phyloP scores from a whole-genome alignment of 1,140 invertebrate genomes.

The Drosophila azteca region DNA sequence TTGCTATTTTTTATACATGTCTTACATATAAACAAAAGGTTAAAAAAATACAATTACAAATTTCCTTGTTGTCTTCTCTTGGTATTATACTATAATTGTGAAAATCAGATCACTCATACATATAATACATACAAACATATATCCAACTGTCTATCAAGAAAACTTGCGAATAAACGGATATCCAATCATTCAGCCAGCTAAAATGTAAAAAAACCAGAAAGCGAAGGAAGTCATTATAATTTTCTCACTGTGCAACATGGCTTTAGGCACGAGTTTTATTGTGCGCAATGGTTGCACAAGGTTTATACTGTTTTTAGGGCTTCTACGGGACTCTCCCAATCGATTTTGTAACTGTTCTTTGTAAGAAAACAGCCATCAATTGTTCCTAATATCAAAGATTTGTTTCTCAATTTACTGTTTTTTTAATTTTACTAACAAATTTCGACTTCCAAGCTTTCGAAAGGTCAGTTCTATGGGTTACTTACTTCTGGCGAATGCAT shows the following conservation, averaged over 20 bases:
- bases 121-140: slow-evolving; percentile 41
- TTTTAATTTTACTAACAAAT: neutral
- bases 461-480: neutral
- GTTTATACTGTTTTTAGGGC: neutral
- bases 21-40: slow-evolving; percentile 60
- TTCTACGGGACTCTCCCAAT: too few species aligned
- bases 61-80: slow-evolving; percentile 55
- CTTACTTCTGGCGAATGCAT: slow-evolving; percentile 24
- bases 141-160: slow-evolving; percentile 33
- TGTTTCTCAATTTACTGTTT: slow-evolving; percentile 11
- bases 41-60: slow-evolving; percentile 54
- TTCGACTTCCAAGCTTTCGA: slow-evolving; percentile 11
- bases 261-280: slow-evolving; percentile 56
- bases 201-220: neutral
- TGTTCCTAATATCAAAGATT: slow-evolving; percentile 44
- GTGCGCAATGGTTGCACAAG: slow-evolving; percentile 38
- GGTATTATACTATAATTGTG: slow-evolving; percentile 50
- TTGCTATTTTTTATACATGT: slow-evolving; percentile 66
- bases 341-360: slow-evolving; percentile 1
- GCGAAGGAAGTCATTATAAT: slow-evolving; percentile 20
- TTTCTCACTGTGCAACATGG: slow-evolving; percentile 31
- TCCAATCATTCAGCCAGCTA: too few species aligned
- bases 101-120: slow-evolving; percentile 51
- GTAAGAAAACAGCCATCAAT: slow-evolving; percentile 24
- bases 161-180: neutral